These are phyloP conservation scores for Apteryx owenii DNA, from an alignment of 2,113 vertebrate species.

Conservation along the genomic window DNA sequence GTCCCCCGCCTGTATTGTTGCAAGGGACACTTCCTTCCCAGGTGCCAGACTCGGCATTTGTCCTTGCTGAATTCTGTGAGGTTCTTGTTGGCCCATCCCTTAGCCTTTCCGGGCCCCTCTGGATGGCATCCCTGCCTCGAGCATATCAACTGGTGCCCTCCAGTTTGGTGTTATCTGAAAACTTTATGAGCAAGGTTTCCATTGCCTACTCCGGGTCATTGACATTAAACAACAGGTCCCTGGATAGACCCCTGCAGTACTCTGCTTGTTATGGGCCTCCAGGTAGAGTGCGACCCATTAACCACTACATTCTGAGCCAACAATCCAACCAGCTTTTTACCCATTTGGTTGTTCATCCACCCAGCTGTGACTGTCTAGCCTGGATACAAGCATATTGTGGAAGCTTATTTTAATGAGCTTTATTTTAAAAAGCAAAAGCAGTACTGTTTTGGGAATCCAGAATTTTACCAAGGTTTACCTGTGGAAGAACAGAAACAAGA, in stretches of 20 bases:
- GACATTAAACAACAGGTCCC: background rate
- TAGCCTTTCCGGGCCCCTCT: background rate
- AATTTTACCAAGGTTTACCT: background rate
- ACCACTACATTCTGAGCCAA: background rate
- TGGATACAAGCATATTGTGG: background rate
- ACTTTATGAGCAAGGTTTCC: background rate
- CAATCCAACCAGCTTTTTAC: background rate
- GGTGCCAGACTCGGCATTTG: too few species aligned
- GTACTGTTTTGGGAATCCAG: background rate
- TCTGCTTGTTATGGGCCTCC: background rate
- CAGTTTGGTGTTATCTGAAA: background rate
- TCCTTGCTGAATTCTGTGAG: too few species aligned
- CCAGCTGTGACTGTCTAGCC: background rate
- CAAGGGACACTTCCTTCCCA: too few species aligned
- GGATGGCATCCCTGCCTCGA: background rate
- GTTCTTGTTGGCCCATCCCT: background rate
- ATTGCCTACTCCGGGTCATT: background rate
- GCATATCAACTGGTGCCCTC: background rate
- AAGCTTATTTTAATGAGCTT: background rate
- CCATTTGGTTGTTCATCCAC: background rate
- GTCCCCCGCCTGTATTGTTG: too few species aligned
- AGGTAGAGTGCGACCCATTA: background rate
- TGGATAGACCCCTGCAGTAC: background rate
- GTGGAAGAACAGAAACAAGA: background rate
- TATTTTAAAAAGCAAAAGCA: background rate